Base-by-base conservation (phyloP, 1,140 invertebrate genomes). In the Hyphantria cunea region DNA sequence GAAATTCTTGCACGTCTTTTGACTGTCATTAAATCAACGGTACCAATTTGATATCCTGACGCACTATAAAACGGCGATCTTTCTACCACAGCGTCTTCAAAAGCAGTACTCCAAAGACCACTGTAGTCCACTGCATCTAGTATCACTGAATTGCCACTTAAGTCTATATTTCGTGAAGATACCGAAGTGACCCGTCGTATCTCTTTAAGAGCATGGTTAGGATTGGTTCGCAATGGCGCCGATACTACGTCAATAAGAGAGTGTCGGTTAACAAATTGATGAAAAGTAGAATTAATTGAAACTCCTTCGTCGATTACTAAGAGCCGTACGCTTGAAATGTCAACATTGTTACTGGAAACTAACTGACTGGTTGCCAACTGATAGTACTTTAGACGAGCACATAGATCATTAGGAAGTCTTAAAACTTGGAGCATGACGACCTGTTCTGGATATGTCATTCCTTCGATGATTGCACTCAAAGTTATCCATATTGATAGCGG, bases 71-170 rank as follows among this genome's bases (percentile, higher is more conserved):
- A 64, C 8, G 48, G 48, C 31, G 54, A 45, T 32, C 14, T 17
- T 50, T 64, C 62, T 3, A 50, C 13, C 1, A 34, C 31, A 6
- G 53, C 53, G 11, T 58, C 49, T 6, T 9, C 34, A 25, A 64
- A 64, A 3, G 53, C 62, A 15, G 53, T 56, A 6, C 37, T 52
- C 62, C 62, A 64, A 3, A 64, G 17, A 10, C 62, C 62, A 0
- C 45, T 51, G 39, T 58, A 64, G 15, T 64, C 53, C 32, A 64
- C 13, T 0, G 61, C 37, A 12, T 64, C 48, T n/a, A 64, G 13
- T n/a, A 64, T 14, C 12, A 58, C 47, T 2, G 62, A 64, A 47
- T 64, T 64, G 3, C 62, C 53, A n/a, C 14, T 39, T 0, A 62
- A n/a, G 32, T 54, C 15, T 0, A 62, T 1, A 8, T 32, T 62